These are phyloP conservation scores for Lamprotornis superbus DNA, from an alignment of 2,113 vertebrate genomes.

Conservation along the genomic window DNA sequence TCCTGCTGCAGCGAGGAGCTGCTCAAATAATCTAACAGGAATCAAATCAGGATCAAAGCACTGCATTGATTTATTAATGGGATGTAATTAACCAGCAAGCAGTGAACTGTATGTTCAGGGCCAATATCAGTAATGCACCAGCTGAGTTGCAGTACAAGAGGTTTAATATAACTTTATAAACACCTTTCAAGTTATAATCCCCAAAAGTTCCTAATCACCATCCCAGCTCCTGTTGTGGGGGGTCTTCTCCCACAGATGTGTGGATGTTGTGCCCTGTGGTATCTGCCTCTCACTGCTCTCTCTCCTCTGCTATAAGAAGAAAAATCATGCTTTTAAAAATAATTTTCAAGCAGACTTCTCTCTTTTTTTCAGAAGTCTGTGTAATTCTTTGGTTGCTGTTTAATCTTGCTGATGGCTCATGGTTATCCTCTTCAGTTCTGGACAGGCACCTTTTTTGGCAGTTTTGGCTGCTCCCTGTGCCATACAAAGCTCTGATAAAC, in stretches of 20 bases:
- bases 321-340: background rate
- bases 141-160: background rate
- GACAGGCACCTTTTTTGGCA: background rate
- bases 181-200: background rate
- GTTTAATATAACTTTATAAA: background rate
- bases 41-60: background rate
- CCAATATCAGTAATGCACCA: background rate
- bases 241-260: background rate
- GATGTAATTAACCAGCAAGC: background rate
- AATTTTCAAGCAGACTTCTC: background rate
- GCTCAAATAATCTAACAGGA: background rate
- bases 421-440: background rate
- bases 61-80: conserved; percentile 39
- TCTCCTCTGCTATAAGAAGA: background rate
- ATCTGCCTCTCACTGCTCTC: background rate
- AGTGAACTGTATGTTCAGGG: background rate
- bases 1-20: background rate
- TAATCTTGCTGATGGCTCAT: background rate
- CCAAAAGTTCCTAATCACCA: background rate
- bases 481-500: background rate
- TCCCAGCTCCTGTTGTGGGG: too few relatives aligned
- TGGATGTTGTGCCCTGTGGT: background rate
- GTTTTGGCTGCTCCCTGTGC: background rate
- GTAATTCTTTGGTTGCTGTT: background rate
- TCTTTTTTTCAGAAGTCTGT: background rate